Evolutionary conservation across 2,113 vertebrate genomes (phyloP), one percentile per base, ranked within the genome.

Genomic region (Strigops habroptila): DNA sequence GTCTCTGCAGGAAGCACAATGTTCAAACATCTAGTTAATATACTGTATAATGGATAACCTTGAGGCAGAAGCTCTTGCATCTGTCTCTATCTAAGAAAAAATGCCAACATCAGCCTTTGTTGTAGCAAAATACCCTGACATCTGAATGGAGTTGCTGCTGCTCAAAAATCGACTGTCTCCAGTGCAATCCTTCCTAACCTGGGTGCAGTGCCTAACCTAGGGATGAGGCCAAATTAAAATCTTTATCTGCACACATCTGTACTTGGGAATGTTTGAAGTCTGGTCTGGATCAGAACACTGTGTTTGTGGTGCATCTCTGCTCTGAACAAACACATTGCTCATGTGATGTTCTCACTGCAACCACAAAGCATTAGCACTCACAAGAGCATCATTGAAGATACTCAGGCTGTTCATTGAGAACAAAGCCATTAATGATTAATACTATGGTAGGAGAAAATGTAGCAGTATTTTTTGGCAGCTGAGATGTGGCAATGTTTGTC

Each of bases 341-440:
- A 94, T 81, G 74, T 60, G 84, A 94, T 91, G 63, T 86, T 92
- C 88, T 97, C 88, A 46, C 86, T 96, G 96, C 90, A 83, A 39
- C 83, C 95, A 92, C 86, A 93, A 96, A 95, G 86, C 86, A 91
- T 93, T 87, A 94, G 88, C 88, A 82, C 95, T 96, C 94, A 95
- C 92, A 96, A 95, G 93, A 95, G 91, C 78, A 94, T 96, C 93
- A 95, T 74, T 96, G 96, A 96, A 92, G 77, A 93, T 93, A 92
- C 78, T 95, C 31, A 1, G 95, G 83, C 95, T 95, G 93, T 92
- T 96, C 96, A 96, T 93, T 95, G 93, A 96, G 93, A 94, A 97
- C 94, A 96, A 95, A 94, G 89, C 95, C 88, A 96, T 96, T 97
- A 96, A 97, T 94, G 89, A 96, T 97, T 96, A 93, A 96, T 94